These are phyloP conservation scores for Drosophila lacertosa DNA, from an alignment of 1,140 invertebrate species.

Conservation along the genomic window DNA sequence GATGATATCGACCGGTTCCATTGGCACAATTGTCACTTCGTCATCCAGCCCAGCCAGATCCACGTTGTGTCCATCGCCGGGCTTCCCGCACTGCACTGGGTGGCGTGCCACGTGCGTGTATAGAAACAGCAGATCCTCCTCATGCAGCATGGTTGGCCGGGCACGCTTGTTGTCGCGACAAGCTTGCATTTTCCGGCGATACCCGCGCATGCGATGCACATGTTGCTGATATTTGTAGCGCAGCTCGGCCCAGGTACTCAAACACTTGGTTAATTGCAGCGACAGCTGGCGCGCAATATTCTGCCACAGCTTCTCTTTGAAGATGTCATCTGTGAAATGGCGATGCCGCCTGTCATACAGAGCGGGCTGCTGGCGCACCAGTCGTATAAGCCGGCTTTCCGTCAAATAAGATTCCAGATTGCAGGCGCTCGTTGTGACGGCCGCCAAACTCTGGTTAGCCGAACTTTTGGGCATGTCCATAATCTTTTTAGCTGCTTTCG, in stretches of 20 bases:
- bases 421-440: not conserved
- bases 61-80: too few species aligned
- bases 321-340: conserved; percentile 29
- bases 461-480: not conserved
- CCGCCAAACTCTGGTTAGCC: too few species aligned
- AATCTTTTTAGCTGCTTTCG: not conserved
- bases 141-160: conserved; percentile 55
- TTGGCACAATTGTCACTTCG: conserved; percentile 27
- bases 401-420: conserved; percentile 8
- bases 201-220: conserved; percentile 50
- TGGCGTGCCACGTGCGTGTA: conserved; percentile 54
- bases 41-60: not conserved
- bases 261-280: conserved; percentile 33
- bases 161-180: not conserved
- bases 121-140: conserved; percentile 65
- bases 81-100: not conserved
- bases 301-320: conserved; percentile 50
- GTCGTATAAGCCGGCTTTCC: conserved; percentile 27
- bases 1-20: conserved; percentile 33
- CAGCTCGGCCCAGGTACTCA: conserved; percentile 56
- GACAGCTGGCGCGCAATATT: conserved; percentile 24
- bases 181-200: conserved; percentile 3
- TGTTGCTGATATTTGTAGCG: conserved; percentile 59
- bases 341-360: conserved; percentile 43
- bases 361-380: conserved; percentile 23